A percentile compares a stretch with the other conserved stretches of the same genome.
phyloP scores from a whole-genome alignment of 2,797 vertebrate genomes.

The Sebastes cheni region DNA sequence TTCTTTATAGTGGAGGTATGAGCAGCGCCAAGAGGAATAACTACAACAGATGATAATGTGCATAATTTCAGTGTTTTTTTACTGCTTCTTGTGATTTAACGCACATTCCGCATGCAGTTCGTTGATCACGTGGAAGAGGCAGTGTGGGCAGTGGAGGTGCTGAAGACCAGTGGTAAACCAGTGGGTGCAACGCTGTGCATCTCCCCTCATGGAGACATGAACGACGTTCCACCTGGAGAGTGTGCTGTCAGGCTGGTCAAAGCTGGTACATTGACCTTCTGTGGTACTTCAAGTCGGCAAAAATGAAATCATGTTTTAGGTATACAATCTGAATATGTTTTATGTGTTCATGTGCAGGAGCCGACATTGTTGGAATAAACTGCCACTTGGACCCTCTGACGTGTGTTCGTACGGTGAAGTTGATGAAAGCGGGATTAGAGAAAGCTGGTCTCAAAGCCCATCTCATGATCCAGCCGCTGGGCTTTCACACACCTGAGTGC shows the following conservation, averaged over 20 bases:
- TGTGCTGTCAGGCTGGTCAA: slow-evolving; percentile 87
- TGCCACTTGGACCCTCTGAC: slow-evolving; percentile 88
- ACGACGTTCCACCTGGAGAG: slow-evolving; percentile 82
- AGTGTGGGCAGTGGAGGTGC: slow-evolving; percentile 89
- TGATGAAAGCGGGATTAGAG: slow-evolving; percentile 87
- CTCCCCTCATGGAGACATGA: slow-evolving; percentile 86
- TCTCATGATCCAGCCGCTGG: slow-evolving; percentile 87
- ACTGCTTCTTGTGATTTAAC: neutral
- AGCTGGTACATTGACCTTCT: slow-evolving; percentile 79
- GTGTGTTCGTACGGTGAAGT: slow-evolving; percentile 80
- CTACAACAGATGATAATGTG: neutral
- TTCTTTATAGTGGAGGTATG: slow-evolving; percentile 92
- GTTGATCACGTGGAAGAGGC: slow-evolving; percentile 85
- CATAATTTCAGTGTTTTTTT: neutral
- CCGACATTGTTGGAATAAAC: slow-evolving; percentile 88
- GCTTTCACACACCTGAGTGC: slow-evolving; percentile 88
- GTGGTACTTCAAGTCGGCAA: accelerated
- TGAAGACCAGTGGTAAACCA: slow-evolving; percentile 88
- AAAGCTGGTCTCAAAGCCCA: slow-evolving; percentile 85
- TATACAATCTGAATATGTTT: neutral
- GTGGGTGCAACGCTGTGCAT: slow-evolving; percentile 88
- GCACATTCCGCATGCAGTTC: neutral
- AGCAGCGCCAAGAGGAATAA: neutral
- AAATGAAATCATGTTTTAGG: neutral
- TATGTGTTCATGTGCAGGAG: slow-evolving; percentile 73